Evolutionary conservation across 2,888 invertebrate genomes (phyloP).

Genomic region (Hartigia nigra): DNA sequence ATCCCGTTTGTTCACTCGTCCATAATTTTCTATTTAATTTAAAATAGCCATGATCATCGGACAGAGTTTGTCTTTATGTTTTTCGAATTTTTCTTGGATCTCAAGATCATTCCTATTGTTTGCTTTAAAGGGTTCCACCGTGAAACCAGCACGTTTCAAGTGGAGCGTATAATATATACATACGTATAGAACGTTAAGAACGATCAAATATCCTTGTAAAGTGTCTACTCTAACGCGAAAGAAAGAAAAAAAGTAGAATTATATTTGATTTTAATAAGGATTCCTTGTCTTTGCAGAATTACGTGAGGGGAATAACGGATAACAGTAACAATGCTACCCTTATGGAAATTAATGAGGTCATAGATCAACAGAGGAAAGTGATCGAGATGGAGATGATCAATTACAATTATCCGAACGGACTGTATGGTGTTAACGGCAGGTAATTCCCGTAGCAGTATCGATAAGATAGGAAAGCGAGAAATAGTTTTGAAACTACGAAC

Average conservation of each 20-base stretch:
- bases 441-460: constrained; percentile 29
- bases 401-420: constrained; percentile 72
- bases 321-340: constrained; percentile 46
- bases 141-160: background rate
- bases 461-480: background rate
- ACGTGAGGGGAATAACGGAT: constrained; percentile 36
- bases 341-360: constrained; percentile 70
- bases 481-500: background rate
- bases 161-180: background rate
- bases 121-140: background rate
- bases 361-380: constrained; percentile 69
- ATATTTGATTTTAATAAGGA: background rate
- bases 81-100: background rate
- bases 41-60: too few species aligned
- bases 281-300: constrained; percentile 39
- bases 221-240: background rate
- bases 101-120: background rate
- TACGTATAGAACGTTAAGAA: too few species aligned
- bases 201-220: too few species aligned
- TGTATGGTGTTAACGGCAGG: constrained; percentile 68
- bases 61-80: too few species aligned
- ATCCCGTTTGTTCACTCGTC: background rate
- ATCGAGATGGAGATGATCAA: constrained; percentile 72
- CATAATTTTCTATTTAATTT: too few species aligned
- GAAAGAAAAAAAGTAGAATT: background rate